A percentile compares a stretch with the other conserved stretches of the same genome.
Conservation (phyloP, 1,140 invertebrate genomes). For the Pachyrhynchus sulphureomaculatus region DNA sequence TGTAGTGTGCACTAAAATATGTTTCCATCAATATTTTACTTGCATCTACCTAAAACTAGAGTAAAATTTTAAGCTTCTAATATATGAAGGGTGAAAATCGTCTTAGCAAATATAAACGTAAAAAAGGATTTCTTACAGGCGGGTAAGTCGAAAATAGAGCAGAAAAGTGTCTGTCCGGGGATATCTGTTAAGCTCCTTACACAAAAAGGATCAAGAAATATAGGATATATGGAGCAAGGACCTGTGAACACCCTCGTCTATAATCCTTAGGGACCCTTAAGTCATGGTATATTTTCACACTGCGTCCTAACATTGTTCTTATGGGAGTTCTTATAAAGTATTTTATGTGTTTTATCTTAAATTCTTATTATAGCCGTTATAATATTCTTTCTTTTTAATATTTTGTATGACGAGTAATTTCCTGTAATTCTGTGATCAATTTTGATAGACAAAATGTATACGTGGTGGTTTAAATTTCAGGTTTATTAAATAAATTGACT, state of each 20-base stretch:
- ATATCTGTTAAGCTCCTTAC: conserved; percentile 10
- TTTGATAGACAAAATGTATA: no score
- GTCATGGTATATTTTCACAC: not conserved
- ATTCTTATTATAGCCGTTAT: no score
- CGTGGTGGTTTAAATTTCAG: no score
- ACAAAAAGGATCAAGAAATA: conserved; percentile 5
- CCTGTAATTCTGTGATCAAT: no score
- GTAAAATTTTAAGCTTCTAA: not conserved
- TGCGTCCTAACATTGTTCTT: not conserved
- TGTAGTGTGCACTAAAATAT: conserved; percentile 16
- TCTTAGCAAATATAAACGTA: conserved; percentile 1
- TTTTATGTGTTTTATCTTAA: not conserved
- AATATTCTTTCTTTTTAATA: no score
- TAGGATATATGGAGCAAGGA: not conserved
- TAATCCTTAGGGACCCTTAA: conserved; percentile 7
- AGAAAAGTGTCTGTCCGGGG: not conserved
- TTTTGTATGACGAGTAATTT: no score
- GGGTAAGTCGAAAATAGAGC: conserved; percentile 1
- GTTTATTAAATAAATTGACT: no score
- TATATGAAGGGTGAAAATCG: conserved; percentile 1
- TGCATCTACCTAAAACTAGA: not conserved
- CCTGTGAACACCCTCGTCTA: not conserved
- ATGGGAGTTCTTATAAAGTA: not conserved
- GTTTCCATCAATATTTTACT: not conserved
- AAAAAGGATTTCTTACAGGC: conserved; percentile 1